Base-by-base conservation (phyloP, 2,113 vertebrate genomes). In the Silurus meridionalis region DNA sequence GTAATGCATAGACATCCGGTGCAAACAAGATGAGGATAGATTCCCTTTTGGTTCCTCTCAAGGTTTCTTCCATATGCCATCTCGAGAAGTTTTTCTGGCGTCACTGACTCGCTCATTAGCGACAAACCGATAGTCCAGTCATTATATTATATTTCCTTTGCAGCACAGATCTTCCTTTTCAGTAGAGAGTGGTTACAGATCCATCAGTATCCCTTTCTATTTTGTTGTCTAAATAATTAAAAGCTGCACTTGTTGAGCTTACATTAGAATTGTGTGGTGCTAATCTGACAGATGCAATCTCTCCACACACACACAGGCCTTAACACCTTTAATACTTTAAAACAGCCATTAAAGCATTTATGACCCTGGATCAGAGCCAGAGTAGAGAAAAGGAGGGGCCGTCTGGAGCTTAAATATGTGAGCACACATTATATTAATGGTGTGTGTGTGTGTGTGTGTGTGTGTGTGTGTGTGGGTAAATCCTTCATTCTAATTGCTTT, bases 311-410 rank as follows among this genome's bases (percentile, higher is more conserved):
- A 80, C 77, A 87, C 87, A 88, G 50, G 55, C 37, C 55, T 58
- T 50, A 17, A n/a, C 21, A 28, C 82, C 78, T 83, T 93, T 71
- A 90, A 91, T 90, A 85, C 86, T 92, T 93, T 81, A 93, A 89
- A 87, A 74, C 63, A 89, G 88, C 88, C 89, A 92, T 94, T 85
- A 84, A 92, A 91, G n/a, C 87, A 90, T 92, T 92, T 86, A 94
- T 92, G 88, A 91, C 87, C 86, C 48, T 74, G 87, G 72, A 86
- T 85, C 25, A 23, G 58, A 55, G 66, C 88, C 84, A 28, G 87
- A 82, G 60, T 60, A 60, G 61, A 61, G 55, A 46, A 57, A 21
- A 55, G 66, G 85, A n/a, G 63, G 69, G 55, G 67, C 11, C 37
- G 1, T 13, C 15, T 78, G 11, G 28, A 80, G 60, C 69, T 61